A percentile compares a stretch with the other conserved stretches of the same genome.
Evolutionary conservation across 2,888 invertebrate genomes (phyloP).

Genomic region (Prenolepis imparis): DNA sequence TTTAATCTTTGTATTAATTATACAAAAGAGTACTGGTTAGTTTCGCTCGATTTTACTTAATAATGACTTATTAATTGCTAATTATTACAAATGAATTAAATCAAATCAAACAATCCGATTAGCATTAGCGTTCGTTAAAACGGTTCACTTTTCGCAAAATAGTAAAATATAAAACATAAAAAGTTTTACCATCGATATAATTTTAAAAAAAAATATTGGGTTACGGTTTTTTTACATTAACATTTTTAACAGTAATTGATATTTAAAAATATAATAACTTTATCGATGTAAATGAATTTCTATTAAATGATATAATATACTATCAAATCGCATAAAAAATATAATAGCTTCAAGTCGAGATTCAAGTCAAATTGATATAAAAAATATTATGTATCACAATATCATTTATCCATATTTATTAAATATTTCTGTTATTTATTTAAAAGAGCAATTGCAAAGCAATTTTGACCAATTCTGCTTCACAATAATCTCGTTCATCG

Average conservation of each 20-base stretch:
- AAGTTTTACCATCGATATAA: not conserved
- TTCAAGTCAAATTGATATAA: conserved; percentile 13
- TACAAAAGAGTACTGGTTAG: not conserved
- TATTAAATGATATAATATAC: not conserved
- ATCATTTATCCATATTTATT: not conserved
- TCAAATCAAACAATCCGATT: conserved; percentile 10
- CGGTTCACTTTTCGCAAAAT: not conserved
- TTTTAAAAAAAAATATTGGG: not conserved
- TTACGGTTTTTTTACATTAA: not conserved
- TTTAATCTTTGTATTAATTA: conserved; percentile 11
- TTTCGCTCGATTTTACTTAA: not conserved
- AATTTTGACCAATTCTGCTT: not conserved
- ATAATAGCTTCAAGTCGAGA: not conserved
- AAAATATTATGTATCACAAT: not conserved
- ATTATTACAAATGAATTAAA: conserved; percentile 28
- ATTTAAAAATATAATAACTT: not conserved
- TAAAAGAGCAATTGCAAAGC: not conserved
- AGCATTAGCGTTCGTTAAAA: conserved; percentile 10
- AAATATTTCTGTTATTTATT: conserved; percentile 14
- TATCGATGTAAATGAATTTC: not conserved
- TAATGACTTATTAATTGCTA: conserved; percentile 11
- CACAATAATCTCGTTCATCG: conserved; percentile 1
- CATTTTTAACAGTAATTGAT: not conserved
- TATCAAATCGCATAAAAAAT: not conserved
- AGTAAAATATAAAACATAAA: not conserved